phyloP scores from a whole-genome alignment of 30 jellyfish, hydroid and myxozoan species.

The Aurelia aurita region DNA sequence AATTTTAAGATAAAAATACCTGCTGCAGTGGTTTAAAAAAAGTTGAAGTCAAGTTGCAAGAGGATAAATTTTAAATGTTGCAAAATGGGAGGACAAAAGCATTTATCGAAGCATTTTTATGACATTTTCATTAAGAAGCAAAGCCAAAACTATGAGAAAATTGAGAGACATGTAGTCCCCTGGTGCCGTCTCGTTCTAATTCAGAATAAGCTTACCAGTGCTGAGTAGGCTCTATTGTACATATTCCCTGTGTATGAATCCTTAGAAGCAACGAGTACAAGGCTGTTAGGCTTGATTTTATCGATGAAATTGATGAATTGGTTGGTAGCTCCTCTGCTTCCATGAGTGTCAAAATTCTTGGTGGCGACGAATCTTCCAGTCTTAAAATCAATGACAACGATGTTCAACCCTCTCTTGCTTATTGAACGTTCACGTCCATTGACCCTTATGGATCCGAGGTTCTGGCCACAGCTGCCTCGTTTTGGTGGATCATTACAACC shows the following conservation, averaged over 20 bases:
- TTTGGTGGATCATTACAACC: conserved; percentile 81
- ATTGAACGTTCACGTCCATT: conserved; percentile 77
- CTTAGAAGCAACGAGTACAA: conserved; percentile 61
- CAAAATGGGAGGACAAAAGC: no score
- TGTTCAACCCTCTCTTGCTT: conserved; percentile 68
- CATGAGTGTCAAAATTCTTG: conserved; percentile 62
- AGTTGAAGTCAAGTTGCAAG: no score
- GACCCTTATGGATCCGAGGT: conserved; percentile 59
- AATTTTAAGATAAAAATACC: no score
- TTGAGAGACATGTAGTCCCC: no score
- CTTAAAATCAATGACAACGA: conserved; percentile 68
- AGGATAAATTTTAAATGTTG: no score
- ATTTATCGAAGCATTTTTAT: no score
- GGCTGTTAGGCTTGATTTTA: conserved; percentile 50
- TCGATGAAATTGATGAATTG: conserved; percentile 41
- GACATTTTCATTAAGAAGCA: no score
- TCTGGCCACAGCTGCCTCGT: conserved; percentile 42
- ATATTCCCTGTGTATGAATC: conserved; percentile 39
- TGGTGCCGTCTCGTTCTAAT: no score
- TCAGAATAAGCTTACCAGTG: conserved; percentile 42
- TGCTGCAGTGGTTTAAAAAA: no score
- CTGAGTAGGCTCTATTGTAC: conserved; percentile 57
- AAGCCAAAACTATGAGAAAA: no score
- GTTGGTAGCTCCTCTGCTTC: conserved; percentile 44
- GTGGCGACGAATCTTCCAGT: conserved; percentile 65